A percentile compares a stretch with the other conserved stretches of the same genome.
Conservation (phyloP, 1,140 invertebrate species). For the Formica selysi region DNA sequence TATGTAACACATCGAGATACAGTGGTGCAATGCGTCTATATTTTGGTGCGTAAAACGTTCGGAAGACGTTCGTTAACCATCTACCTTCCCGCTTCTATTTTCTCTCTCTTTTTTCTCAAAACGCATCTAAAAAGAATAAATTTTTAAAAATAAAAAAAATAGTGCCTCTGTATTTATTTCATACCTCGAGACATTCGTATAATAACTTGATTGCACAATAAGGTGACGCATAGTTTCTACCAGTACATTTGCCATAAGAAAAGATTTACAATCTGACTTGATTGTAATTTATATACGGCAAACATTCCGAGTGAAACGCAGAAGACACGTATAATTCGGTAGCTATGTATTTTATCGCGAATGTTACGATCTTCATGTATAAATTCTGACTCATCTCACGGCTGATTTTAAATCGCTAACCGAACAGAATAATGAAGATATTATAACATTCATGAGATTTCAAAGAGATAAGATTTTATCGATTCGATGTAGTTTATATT, state of each 20-base stretch:
- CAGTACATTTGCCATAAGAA: conserved; percentile 12
- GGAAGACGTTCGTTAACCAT: conserved; percentile 48
- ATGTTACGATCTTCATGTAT: background rate
- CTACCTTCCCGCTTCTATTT: too few relatives aligned
- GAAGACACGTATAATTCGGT: background rate
- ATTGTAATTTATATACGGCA: conserved; percentile 29
- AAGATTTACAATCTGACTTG: conserved; percentile 19
- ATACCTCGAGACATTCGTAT: conserved; percentile 43
- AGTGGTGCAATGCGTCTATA: conserved; percentile 4
- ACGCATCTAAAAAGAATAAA: background rate
- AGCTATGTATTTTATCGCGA: background rate
- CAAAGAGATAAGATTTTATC: conserved; percentile 35
- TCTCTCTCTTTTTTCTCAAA: too few relatives aligned
- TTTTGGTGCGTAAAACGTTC: conserved; percentile 52
- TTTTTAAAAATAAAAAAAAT: background rate
- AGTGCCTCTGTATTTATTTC: too few relatives aligned
- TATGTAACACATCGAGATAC: conserved; percentile 19
- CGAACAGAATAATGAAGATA: conserved; percentile 29
- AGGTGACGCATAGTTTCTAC: conserved; percentile 8
- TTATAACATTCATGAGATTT: conserved; percentile 29
- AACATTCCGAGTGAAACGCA: conserved; percentile 40
- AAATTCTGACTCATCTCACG: conserved; percentile 14
- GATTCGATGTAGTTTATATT: background rate
- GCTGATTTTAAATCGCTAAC: conserved; percentile 36
- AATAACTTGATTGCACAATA: conserved; percentile 39